These are phyloP conservation scores for Tenebrosternarchus preto DNA, from an alignment of 2,113 vertebrate genomes.

Conservation along the genomic window DNA sequence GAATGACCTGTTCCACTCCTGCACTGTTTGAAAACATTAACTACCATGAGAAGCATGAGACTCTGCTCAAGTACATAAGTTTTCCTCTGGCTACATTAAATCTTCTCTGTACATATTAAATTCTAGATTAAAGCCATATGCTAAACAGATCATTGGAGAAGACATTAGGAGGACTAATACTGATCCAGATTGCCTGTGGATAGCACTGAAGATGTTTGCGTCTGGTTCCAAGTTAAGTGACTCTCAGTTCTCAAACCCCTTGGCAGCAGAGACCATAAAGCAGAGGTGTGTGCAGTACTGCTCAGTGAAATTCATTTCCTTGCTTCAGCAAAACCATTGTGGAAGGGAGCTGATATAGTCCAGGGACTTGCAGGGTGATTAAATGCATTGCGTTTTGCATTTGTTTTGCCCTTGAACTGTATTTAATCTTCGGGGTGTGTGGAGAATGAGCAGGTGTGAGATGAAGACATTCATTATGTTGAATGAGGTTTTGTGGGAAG, in stretches of 20 bases:
- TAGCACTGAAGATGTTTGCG: not conserved
- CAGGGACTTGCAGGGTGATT: not conserved
- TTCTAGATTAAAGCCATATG: not conserved
- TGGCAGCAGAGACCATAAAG: not conserved
- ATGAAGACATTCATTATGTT: not conserved
- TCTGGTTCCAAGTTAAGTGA: not conserved
- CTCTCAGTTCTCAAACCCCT: not conserved
- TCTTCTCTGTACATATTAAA: not conserved
- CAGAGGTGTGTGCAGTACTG: not conserved
- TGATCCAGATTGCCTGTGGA: not conserved
- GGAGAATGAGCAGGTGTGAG: not conserved
- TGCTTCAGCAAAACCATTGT: not conserved
- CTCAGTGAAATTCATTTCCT: not conserved
- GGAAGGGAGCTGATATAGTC: constrained; percentile 4
- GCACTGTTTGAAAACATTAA: not conserved
- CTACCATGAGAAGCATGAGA: not conserved
- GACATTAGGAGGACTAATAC: constrained; percentile 9
- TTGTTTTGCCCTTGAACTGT: not conserved
- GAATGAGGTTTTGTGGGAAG: not conserved
- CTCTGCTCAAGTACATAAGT: not conserved
- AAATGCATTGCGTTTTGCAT: not conserved
- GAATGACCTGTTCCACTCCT: not conserved
- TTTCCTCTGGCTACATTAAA: not conserved
- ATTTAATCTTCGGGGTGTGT: not conserved
- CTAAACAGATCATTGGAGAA: not conserved